Conservation (phyloP, 2,888 invertebrate species). For the Cerceris ruficornis region DNA sequence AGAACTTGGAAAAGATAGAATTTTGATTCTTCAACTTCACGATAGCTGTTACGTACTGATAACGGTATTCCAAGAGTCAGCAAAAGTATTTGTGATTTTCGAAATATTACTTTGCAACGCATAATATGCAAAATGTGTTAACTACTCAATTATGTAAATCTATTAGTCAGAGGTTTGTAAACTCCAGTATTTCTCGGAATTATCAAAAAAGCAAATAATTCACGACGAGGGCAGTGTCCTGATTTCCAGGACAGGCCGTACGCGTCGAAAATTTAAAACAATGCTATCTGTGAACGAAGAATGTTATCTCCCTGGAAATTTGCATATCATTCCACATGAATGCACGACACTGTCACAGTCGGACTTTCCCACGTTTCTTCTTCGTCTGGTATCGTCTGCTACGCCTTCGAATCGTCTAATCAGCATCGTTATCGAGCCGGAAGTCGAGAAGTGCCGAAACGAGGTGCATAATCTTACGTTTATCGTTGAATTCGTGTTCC, state of each 20-base stretch:
- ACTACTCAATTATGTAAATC: no score
- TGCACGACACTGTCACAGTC: conserved; percentile 7
- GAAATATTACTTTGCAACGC: no score
- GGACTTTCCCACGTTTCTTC: conserved; percentile 47
- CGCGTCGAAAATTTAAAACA: conserved; percentile 40
- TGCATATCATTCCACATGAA: conserved; percentile 42
- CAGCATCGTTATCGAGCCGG: conserved; percentile 39
- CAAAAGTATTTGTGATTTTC: no score
- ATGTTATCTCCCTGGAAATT: conserved; percentile 43
- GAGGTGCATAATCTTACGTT: conserved; percentile 8
- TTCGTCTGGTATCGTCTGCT: conserved; percentile 5
- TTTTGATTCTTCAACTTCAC: no score
- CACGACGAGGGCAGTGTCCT: not conserved
- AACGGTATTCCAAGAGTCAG: no score
- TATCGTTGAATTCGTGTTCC: not conserved
- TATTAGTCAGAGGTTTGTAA: no score
- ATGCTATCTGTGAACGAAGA: conserved; percentile 12
- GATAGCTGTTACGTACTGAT: no score
- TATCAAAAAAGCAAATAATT: not conserved
- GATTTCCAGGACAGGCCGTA: not conserved
- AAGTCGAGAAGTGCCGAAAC: conserved; percentile 49
- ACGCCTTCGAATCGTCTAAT: conserved; percentile 32
- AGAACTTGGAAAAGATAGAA: no score
- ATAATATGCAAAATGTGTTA: no score
- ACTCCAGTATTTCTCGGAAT: no score